Conservation (phyloP, 1,140 invertebrate genomes). For the Caerostris extrusa region DNA sequence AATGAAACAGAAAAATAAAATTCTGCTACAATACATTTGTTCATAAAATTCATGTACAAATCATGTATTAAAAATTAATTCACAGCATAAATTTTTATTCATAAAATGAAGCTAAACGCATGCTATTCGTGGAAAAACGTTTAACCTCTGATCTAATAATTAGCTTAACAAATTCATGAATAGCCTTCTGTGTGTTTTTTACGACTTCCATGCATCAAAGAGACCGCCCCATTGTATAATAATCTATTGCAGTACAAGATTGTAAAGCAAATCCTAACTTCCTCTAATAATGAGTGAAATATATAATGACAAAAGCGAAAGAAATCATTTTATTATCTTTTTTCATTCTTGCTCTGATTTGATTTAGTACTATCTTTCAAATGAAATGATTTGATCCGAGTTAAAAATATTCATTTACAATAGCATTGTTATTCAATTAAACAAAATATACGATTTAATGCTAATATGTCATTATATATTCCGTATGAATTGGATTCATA, state of each 20-base stretch:
- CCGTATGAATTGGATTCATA: too few relatives aligned
- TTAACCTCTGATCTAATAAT: background rate
- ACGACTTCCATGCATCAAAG: constrained; percentile 3
- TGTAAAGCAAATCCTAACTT: constrained; percentile 8
- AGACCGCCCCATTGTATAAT: constrained; percentile 41
- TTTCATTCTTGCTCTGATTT: constrained; percentile 15
- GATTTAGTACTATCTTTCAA: background rate
- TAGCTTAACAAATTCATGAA: background rate
- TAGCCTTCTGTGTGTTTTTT: background rate
- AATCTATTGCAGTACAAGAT: background rate
- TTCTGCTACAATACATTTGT: too few relatives aligned
- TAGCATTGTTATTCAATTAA: too few relatives aligned
- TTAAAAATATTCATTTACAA: background rate
- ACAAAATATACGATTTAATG: too few relatives aligned
- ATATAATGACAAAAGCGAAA: constrained; percentile 3
- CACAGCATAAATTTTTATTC: background rate
- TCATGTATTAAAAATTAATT: constrained; percentile 22
- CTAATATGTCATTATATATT: too few relatives aligned
- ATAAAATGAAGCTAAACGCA: background rate
- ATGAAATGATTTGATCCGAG: background rate
- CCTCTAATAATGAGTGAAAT: constrained; percentile 11
- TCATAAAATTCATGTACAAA: too few relatives aligned
- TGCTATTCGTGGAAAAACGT: background rate
- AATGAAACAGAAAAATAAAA: too few relatives aligned
- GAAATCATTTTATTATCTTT: background rate